Base-by-base conservation (phyloP, 2,113 vertebrate genomes). In the Neodon shergylaensis region DNA sequence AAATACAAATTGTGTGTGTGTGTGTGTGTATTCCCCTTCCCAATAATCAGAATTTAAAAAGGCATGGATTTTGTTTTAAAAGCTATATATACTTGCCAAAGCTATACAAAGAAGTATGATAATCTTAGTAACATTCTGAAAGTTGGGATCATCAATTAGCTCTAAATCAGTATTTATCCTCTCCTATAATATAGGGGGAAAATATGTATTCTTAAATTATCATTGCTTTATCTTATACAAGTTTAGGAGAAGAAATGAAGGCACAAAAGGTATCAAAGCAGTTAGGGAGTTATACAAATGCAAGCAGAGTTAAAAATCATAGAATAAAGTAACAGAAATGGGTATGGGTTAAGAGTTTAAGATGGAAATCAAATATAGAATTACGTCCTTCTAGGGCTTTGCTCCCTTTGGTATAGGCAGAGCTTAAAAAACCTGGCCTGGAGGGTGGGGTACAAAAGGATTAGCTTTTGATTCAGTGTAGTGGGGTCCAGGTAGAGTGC, bases 21-120 rank as follows among this genome's bases (percentile, higher is more conserved):
- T 84, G 31, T 58, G 36, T 54, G 14, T n/a, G 19, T 83, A 28
- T 58, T 84, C 91, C 87, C 73, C 10, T 22, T 17, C 22, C 9
- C 86, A 77, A 70, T 90, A 92, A 68, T n/a, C 44, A 93, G 2
- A 73, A 78, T 90, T 73, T 86, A 91, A 31, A 49, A 74, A 33
- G 95, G 85, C 14, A 19, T 66, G 4, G 2, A 8, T 74, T 96
- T 89, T 81, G 16, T 76, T 85, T 85, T 52, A n/a, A 36, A 79
- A 87, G 11, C 7, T 83, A 54, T 65, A 36, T 86, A 42, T 21
- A 52, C 68, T 79, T 96, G 52, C 11, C 58, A 61, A 49, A 22
- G 12, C 11, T 70, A 9, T 68, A 12, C 7, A 91, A 76, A 31
- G 84, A 77, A 70, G 44, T 21, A 81, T 70, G 44, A 85, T 87